Evolutionary conservation across 2,888 invertebrate genomes (phyloP).

Genomic region (Dryomyza anilis): DNA sequence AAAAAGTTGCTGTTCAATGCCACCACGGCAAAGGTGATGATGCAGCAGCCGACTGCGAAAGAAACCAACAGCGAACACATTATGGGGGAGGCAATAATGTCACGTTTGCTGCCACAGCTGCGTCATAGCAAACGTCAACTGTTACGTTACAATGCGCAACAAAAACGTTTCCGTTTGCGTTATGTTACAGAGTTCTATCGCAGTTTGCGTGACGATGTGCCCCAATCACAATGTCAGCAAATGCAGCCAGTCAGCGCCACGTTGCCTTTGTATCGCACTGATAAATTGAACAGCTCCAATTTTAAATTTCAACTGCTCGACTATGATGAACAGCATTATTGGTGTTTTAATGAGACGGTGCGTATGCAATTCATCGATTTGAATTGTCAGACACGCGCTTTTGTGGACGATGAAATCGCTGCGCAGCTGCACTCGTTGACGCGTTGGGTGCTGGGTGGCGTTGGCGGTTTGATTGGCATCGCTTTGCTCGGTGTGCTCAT

Average conservation of each 20-base stretch:
- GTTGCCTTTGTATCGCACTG: background rate
- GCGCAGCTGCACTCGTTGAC: conserved; percentile 39
- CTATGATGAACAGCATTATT: conserved; percentile 54
- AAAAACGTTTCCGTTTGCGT: conserved; percentile 38
- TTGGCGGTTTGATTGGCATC: conserved; percentile 40
- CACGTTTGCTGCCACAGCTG: conserved; percentile 35
- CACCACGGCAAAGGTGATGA: background rate
- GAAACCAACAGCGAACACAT: background rate
- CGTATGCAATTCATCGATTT: conserved; percentile 44
- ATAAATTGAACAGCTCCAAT: conserved; percentile 36
- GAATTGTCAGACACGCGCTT: conserved; percentile 40
- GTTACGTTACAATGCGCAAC: conserved; percentile 31
- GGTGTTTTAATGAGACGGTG: conserved; percentile 58
- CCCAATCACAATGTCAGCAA: background rate
- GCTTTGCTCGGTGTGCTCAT: conserved; percentile 45
- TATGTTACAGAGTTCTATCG: conserved; percentile 27
- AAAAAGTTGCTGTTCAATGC: background rate
- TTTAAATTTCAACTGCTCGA: conserved; percentile 56
- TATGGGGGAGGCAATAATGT: conserved; percentile 14
- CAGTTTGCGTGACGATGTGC: background rate
- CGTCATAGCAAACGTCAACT: conserved; percentile 40
- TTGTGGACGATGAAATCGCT: conserved; percentile 31
- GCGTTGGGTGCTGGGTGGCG: conserved; percentile 37
- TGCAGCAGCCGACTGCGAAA: background rate
- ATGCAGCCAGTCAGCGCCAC: background rate